These are phyloP conservation scores for Paracentrotus lividus DNA, from an alignment of 53 echinoderm and acorn worm species.

Conservation along the genomic window DNA sequence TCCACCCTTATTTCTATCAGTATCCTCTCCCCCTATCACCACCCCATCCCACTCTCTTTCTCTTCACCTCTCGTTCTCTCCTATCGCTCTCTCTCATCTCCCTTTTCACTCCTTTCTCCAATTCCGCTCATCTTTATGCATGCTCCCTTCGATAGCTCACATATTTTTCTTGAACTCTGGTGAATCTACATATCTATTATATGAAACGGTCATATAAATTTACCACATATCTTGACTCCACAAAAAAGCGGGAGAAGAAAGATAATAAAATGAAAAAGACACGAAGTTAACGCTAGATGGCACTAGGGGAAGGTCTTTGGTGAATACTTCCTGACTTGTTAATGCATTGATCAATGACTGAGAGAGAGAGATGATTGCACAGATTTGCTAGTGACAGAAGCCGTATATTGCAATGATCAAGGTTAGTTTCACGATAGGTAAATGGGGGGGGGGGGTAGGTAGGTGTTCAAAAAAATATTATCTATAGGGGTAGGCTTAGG, in stretches of 20 bases:
- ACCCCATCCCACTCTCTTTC: not conserved
- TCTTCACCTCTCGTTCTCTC: not conserved
- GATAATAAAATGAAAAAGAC: not conserved
- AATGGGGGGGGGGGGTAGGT: too few species aligned
- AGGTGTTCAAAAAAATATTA: too few species aligned
- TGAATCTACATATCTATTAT: not conserved
- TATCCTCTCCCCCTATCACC: not conserved
- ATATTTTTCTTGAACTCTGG: not conserved
- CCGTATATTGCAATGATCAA: too few species aligned
- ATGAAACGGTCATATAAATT: conserved; percentile 33
- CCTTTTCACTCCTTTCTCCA: too few species aligned
- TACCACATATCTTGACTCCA: not conserved
- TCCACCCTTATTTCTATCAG: not conserved
- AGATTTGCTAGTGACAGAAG: conserved; percentile 28
- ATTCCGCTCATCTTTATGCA: not conserved
- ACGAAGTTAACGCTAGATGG: not conserved
- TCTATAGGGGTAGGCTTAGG: too few species aligned
- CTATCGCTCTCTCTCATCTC: not conserved
- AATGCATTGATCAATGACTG: too few species aligned
- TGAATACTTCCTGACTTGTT: not conserved
- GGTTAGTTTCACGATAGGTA: too few species aligned
- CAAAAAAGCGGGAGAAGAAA: not conserved
- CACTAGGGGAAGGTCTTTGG: not conserved
- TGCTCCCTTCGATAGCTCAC: too few species aligned
- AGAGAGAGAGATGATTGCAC: too few species aligned